Conservation (phyloP, 1,140 invertebrate genomes). For the Diorhabda sublineata region DNA sequence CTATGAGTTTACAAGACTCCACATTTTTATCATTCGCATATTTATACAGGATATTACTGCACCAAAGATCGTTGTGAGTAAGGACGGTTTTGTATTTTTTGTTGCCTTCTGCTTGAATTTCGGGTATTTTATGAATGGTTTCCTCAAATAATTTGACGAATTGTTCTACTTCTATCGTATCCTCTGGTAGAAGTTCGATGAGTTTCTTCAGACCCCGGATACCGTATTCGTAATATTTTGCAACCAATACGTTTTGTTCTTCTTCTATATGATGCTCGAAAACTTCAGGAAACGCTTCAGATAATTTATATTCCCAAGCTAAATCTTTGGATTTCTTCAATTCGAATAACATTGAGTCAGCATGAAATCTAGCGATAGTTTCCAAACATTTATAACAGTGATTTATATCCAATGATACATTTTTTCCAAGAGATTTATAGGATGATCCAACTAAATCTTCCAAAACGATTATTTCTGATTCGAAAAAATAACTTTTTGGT, state of each 20-base stretch:
- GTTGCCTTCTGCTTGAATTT: not conserved
- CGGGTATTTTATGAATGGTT: not conserved
- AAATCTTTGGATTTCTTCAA: slow-evolving; percentile 21
- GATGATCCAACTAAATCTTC: slow-evolving; percentile 23
- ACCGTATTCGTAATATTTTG: not conserved
- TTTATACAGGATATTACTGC: slow-evolving; percentile 56
- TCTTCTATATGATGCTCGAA: slow-evolving; percentile 20
- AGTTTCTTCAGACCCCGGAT: not conserved
- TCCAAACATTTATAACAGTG: slow-evolving; percentile 34
- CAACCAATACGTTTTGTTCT: not conserved
- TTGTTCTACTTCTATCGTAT: not conserved
- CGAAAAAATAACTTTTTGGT: slow-evolving; percentile 25
- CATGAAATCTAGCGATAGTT: slow-evolving; percentile 43
- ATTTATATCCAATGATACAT: slow-evolving; percentile 21
- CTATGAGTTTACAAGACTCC: slow-evolving; percentile 53
- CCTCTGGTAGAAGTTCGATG: not conserved
- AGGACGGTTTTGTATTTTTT: slow-evolving; percentile 27
- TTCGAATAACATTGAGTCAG: slow-evolving; percentile 40
- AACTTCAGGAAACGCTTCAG: slow-evolving; percentile 15
- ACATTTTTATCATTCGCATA: slow-evolving; percentile 43
- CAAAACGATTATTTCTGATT: slow-evolving; percentile 24
- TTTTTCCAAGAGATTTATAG: slow-evolving; percentile 19
- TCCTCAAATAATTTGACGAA: not conserved
- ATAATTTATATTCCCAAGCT: slow-evolving; percentile 20
- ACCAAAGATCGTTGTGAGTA: slow-evolving; percentile 58